Base-by-base conservation (phyloP, 2,113 vertebrate species). In the Pipra filicauda region DNA sequence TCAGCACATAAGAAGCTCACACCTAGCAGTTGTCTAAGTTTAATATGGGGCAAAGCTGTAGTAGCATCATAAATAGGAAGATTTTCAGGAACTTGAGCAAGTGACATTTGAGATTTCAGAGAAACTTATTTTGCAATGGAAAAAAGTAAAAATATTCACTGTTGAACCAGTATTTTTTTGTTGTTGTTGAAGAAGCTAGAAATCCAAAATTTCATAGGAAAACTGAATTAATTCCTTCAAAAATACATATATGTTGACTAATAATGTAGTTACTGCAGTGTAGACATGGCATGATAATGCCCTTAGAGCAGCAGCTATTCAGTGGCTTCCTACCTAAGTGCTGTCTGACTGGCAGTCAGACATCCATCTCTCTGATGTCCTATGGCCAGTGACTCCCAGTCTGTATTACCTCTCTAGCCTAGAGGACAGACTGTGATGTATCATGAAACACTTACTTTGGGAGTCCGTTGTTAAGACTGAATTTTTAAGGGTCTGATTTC, bases 401-500 rank as follows among this genome's bases (percentile, higher is more conserved):
- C 35, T 1, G 0, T 20, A 4, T 11, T 74, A 22, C 39, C 19
- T 51, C 15, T 30, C 14, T 51, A 20, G 19, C 44, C 57, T 66
- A 43, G 39, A 59, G 26, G 23, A 77, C 14, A 51, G 4, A 21
- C 21, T 39, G 30, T 21, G 20, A 16, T 87, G 12, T 62, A 12
- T 49, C 2, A 4, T 66, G 23, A 77, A 81, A 77, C 46, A 23
- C 0, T 23, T 33, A 37, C 22, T 76, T 73, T 0, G 0, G 15
- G 31, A 77, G 7, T 41, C 31, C 8, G 5, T 61, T 2, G 0
- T 54, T 65, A 89, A 66, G 46, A 48, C 22, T 52, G 19, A 41
- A 12, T 73, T 92, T 79, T 75, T 83, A 86, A 66, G 51, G 11
- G 48, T 70, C 41, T 86, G 44, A 49, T 92, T 91, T 87, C 72